Percentiles rank a stretch among this genome's conserved stretches.
These are phyloP conservation scores for Craniophora ligustri DNA, from an alignment of 2,888 invertebrate genomes.

Conservation along the genomic window DNA sequence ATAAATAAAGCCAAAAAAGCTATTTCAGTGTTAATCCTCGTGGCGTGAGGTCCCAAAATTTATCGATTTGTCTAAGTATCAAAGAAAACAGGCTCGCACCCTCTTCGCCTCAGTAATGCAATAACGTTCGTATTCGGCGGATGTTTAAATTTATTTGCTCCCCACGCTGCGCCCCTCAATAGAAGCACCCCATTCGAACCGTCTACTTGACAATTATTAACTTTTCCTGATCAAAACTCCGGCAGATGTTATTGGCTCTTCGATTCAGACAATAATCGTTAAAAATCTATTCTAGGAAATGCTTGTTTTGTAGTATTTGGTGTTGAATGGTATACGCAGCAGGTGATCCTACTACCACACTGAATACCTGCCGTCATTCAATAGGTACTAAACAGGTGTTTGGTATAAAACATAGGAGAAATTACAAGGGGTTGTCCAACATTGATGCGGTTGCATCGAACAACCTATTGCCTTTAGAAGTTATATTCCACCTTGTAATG, in stretches of 20 bases:
- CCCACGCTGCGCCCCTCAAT: conserved; percentile 51
- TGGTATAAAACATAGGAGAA: too few relatives aligned
- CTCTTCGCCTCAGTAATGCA: conserved; percentile 67
- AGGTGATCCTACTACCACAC: too few relatives aligned
- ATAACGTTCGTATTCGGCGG: conserved; percentile 65
- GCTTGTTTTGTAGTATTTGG: too few relatives aligned
- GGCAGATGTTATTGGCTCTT: conserved; percentile 31
- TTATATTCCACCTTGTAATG: not conserved
- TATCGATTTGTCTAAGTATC: conserved; percentile 54
- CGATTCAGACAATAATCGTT: conserved; percentile 19
- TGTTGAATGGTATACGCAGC: too few relatives aligned
- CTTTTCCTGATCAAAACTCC: conserved; percentile 52
- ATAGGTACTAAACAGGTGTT: too few relatives aligned
- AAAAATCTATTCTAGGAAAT: conserved; percentile 1
- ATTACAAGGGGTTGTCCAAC: too few relatives aligned
- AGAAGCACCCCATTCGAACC: conserved; percentile 49
- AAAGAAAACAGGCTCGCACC: conserved; percentile 51
- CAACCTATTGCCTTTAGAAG: too few relatives aligned
- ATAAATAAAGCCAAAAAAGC: conserved; percentile 30
- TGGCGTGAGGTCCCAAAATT: conserved; percentile 43
- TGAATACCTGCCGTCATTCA: too few relatives aligned
- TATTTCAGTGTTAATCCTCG: conserved; percentile 41
- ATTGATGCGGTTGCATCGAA: too few relatives aligned
- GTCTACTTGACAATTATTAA: conserved; percentile 59
- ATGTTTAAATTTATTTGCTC: conserved; percentile 76